These are phyloP conservation scores for Tipula unca DNA, from an alignment of 2,888 invertebrate genomes.

Conservation along the genomic window DNA sequence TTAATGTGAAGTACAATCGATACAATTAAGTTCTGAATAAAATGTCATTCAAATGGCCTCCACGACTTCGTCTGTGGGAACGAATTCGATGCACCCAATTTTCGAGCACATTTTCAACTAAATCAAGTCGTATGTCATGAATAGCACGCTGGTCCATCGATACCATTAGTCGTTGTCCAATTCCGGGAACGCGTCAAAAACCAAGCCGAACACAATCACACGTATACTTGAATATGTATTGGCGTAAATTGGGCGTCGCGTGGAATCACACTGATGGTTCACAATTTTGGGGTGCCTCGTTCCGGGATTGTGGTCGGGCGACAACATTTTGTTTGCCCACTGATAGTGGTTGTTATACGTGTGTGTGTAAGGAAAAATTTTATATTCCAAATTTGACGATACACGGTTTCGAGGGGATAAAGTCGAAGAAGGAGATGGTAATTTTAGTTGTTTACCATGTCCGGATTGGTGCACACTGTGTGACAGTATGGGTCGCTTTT, in stretches of 20 bases:
- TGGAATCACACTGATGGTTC: slow-evolving; percentile 41
- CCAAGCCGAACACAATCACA: slow-evolving; percentile 37
- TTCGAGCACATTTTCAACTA: too few relatives aligned
- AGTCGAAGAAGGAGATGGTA: slow-evolving; percentile 37
- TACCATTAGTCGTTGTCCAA: slow-evolving; percentile 42
- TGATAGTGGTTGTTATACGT: slow-evolving; percentile 49
- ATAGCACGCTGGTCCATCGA: slow-evolving; percentile 41
- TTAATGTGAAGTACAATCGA: too few relatives aligned
- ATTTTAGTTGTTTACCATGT: slow-evolving; percentile 43
- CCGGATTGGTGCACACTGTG: slow-evolving; percentile 47
- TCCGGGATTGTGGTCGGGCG: slow-evolving; percentile 41
- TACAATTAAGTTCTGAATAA: too few relatives aligned
- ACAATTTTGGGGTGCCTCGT: slow-evolving; percentile 42
- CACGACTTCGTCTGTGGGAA: too few relatives aligned
- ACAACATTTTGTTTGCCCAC: slow-evolving; percentile 41
- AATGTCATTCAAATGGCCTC: too few relatives aligned
- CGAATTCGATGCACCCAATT: too few relatives aligned
- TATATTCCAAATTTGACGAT: slow-evolving; percentile 49
- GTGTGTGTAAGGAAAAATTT: slow-evolving; percentile 53
- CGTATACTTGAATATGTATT: slow-evolving; percentile 39
- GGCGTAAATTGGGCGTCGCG: slow-evolving; percentile 41
- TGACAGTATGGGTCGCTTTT: slow-evolving; percentile 55
- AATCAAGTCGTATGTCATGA: too few relatives aligned
- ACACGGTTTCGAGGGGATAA: slow-evolving; percentile 46
- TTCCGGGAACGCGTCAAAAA: slow-evolving; percentile 40